Evolutionary conservation across 2,113 vertebrate genomes (phyloP).

Genomic region (Lutjanus erythropterus): DNA sequence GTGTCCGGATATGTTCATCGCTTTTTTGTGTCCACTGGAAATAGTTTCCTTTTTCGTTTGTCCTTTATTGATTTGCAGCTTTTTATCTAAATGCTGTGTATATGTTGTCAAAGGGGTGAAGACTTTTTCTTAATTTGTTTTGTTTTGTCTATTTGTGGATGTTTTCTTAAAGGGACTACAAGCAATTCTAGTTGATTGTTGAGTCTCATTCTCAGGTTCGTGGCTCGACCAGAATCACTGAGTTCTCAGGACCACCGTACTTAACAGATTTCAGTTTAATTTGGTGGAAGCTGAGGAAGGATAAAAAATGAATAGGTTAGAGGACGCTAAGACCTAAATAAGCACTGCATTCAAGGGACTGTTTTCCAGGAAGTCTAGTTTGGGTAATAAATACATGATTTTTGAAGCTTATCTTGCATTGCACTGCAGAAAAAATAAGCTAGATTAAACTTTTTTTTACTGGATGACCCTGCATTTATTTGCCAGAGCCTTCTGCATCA

Average conservation of each 20-base stretch:
- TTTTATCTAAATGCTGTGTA: background rate
- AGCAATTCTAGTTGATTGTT: no score
- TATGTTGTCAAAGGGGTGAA: background rate
- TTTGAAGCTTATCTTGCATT: background rate
- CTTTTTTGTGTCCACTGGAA: no score
- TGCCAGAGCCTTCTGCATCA: background rate
- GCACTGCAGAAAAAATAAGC: no score
- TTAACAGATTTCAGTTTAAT: background rate
- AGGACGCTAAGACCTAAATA: background rate
- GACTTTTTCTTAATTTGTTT: background rate
- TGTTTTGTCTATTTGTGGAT: background rate
- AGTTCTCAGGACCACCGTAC: background rate
- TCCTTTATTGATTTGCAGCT: background rate
- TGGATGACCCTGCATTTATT: no score
- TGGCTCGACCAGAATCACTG: no score
- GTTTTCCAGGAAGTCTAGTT: background rate
- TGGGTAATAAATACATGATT: background rate
- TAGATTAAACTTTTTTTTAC: background rate
- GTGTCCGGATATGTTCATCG: no score
- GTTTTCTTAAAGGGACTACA: no score
- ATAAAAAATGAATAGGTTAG: background rate
- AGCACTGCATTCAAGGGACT: background rate
- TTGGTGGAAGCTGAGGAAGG: background rate
- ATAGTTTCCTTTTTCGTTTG: background rate
- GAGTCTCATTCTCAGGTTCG: no score